Conservation (phyloP, 1,140 invertebrate species). For the Drosophila punjabiensis region DNA sequence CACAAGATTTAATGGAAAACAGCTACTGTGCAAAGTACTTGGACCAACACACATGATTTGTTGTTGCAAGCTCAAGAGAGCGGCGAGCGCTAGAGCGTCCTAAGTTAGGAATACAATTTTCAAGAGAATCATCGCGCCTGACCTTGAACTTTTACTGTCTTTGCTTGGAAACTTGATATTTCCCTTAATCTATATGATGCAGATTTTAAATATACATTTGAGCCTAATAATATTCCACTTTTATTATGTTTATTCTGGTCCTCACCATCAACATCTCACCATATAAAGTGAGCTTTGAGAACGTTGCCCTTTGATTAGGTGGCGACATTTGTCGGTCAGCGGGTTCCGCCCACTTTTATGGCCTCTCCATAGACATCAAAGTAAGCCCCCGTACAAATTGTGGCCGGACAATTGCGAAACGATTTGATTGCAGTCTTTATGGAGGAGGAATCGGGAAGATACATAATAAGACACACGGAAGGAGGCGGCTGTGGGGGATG, state of each 20-base stretch:
- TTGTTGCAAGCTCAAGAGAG: too few species aligned
- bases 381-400: constrained; percentile 66
- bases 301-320: constrained; percentile 16
- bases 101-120: too few species aligned
- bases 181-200: background rate
- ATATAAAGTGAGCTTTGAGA: background rate
- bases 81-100: too few species aligned
- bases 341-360: constrained; percentile 51
- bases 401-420: constrained; percentile 48
- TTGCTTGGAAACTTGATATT: background rate
- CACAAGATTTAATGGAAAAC: background rate
- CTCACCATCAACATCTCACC: background rate
- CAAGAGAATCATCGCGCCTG: too few species aligned
- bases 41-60: too few species aligned
- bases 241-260: background rate
- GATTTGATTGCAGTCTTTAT: constrained; percentile 25
- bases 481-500: constrained; percentile 6
- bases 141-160: too few species aligned
- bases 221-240: background rate
- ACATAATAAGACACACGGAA: background rate
- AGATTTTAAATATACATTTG: background rate
- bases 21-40: too few species aligned
- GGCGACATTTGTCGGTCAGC: constrained; percentile 17
- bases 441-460: background rate
- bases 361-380: constrained; percentile 40